phyloP scores from a whole-genome alignment of 2,797 vertebrate species.

The Decapterus maruadsi region DNA sequence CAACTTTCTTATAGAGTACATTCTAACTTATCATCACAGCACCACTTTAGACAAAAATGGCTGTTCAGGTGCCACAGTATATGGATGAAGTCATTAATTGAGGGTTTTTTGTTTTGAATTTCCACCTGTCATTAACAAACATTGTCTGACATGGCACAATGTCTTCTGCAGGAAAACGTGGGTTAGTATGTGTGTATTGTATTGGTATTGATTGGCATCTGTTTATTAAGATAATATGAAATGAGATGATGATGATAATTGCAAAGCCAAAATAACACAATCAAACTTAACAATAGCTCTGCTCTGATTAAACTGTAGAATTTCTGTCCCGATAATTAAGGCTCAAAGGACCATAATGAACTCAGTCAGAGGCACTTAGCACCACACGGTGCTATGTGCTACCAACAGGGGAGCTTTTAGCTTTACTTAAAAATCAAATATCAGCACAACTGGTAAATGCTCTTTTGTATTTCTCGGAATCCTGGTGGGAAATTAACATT shows the following conservation, averaged over 20 bases:
- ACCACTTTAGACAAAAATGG: no score
- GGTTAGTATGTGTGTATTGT: not conserved
- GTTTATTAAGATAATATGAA: not conserved
- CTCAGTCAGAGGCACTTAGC: constrained; percentile 36
- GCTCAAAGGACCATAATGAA: constrained; percentile 44
- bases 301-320: constrained; percentile 12
- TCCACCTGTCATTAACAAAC: not conserved
- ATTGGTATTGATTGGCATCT: not conserved
- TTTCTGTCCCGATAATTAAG: constrained; percentile 31
- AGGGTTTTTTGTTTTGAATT: not conserved
- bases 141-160: not conserved
- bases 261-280: not conserved
- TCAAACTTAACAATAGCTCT: constrained; percentile 12
- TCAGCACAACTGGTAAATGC: constrained; percentile 33
- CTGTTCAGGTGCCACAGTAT: not conserved
- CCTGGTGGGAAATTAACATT: constrained; percentile 57
- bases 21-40: not conserved
- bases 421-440: constrained; percentile 35
- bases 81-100: not conserved
- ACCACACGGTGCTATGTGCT: constrained; percentile 1
- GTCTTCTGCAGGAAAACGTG: not conserved
- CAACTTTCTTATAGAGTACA: not conserved
- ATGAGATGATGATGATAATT: not conserved
- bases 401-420: constrained; percentile 52
- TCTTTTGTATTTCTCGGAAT: constrained; percentile 45